phyloP scores from a whole-genome alignment of 2,113 vertebrate genomes.

The Leucopternis melanops region DNA sequence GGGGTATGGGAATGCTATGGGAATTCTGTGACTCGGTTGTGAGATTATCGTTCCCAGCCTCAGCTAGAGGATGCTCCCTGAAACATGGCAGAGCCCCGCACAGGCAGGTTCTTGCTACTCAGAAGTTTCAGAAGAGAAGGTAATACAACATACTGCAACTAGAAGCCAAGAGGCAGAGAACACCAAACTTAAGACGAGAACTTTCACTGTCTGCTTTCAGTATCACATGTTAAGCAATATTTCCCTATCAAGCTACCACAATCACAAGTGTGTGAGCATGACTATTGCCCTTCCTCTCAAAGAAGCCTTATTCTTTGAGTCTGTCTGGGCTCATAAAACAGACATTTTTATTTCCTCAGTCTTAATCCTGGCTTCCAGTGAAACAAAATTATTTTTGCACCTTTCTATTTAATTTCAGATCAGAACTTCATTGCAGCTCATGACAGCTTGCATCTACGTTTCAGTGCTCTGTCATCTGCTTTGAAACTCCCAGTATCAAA shows the following conservation, averaged over 20 bases:
- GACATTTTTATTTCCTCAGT: not conserved
- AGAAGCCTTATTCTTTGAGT: not conserved
- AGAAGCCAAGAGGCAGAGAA: not conserved
- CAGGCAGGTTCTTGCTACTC: not conserved
- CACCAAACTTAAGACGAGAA: not conserved
- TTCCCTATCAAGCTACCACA: not conserved
- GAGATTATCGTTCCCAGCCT: rapidly evolving
- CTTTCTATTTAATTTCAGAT: not conserved
- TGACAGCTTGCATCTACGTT: not conserved
- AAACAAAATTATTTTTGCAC: not conserved
- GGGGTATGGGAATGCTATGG: not conserved
- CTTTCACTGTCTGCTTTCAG: not conserved
- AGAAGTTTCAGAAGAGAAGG: not conserved
- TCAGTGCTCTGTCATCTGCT: not conserved
- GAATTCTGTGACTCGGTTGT: not conserved
- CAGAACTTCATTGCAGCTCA: not conserved
- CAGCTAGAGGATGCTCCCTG: not conserved
- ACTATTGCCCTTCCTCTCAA: not conserved
- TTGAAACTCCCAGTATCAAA: not conserved
- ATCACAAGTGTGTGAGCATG: not conserved
- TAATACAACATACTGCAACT: not conserved
- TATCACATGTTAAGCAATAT: not conserved
- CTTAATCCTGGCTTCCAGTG: not conserved
- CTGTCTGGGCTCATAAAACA: not conserved
- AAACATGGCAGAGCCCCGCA: rapidly evolving